phyloP scores from a whole-genome alignment of 2,888 invertebrate genomes.

The Sesia apiformis region DNA sequence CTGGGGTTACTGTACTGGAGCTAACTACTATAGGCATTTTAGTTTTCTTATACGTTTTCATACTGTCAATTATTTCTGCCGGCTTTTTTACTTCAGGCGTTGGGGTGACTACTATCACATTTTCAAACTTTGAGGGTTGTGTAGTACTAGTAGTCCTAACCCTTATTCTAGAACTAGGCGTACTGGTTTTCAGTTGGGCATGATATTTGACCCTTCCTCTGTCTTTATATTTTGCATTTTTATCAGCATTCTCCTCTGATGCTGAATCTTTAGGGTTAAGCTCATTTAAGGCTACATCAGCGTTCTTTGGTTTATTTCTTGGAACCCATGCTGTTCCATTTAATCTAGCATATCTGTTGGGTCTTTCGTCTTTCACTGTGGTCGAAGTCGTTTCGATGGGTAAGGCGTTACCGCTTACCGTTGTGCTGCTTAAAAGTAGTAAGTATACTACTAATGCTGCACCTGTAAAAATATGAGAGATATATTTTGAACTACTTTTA shows the following conservation, averaged over 20 bases:
- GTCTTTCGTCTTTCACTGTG: slow-evolving; percentile 36
- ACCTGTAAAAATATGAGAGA: slow-evolving; percentile 39
- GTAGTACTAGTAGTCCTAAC: neutral
- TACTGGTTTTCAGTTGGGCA: slow-evolving; percentile 34
- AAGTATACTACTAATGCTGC: slow-evolving; percentile 61
- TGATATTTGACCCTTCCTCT: slow-evolving; percentile 56
- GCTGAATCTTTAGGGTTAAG: slow-evolving; percentile 50
- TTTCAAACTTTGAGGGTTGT: neutral
- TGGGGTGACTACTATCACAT: slow-evolving; percentile 32
- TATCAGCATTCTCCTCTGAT: slow-evolving; percentile 58
- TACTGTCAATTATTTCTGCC: slow-evolving; percentile 52
- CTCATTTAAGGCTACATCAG: slow-evolving; percentile 56
- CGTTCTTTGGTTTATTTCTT: slow-evolving; percentile 33
- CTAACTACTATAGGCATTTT: slow-evolving; percentile 39
- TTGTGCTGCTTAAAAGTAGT: slow-evolving; percentile 56
- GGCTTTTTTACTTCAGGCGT: slow-evolving; percentile 56
- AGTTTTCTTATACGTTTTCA: slow-evolving; percentile 49
- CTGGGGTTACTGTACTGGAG: slow-evolving; percentile 27
- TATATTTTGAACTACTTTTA: neutral
- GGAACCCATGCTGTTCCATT: slow-evolving; percentile 32
- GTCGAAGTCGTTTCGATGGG: slow-evolving; percentile 41
- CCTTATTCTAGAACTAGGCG: slow-evolving; percentile 30
- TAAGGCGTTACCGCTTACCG: slow-evolving; percentile 42
- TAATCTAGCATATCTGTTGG: slow-evolving; percentile 24
- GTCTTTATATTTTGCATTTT: slow-evolving; percentile 65